Evolutionary conservation across 2,888 invertebrate genomes (phyloP).

Genomic region (Drosophila acutilabella): DNA sequence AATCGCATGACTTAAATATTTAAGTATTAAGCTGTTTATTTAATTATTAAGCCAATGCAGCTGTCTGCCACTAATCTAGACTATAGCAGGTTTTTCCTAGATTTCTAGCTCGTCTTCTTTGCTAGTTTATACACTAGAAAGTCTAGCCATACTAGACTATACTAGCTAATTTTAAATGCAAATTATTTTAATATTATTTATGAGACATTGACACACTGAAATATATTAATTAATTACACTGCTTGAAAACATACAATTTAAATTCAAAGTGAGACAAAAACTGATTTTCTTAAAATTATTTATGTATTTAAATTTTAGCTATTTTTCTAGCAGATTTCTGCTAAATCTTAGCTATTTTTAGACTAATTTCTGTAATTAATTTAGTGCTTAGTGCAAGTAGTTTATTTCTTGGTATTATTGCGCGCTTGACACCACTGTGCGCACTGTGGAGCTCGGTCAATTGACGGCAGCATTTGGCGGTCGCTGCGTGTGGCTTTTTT

Average conservation of each 20-base stretch:
- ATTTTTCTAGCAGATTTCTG: too few relatives aligned
- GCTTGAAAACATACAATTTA: background rate
- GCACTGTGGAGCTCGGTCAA: slow-evolving; percentile 42
- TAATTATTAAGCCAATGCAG: background rate
- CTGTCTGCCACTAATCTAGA: too few relatives aligned
- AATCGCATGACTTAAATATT: background rate
- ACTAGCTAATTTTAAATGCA: background rate
- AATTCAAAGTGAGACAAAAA: too few relatives aligned
- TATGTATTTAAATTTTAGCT: too few relatives aligned
- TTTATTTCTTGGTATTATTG: background rate
- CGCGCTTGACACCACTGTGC: slow-evolving; percentile 43
- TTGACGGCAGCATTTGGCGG: slow-evolving; percentile 46
- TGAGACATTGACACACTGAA: background rate
- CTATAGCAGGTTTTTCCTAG: too few relatives aligned
- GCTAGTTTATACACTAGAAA: too few relatives aligned
- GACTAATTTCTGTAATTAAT: too few relatives aligned
- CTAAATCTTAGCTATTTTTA: too few relatives aligned
- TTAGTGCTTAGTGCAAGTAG: background rate
- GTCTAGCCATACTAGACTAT: too few relatives aligned
- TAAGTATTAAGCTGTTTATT: too few relatives aligned
- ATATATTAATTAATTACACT: background rate
- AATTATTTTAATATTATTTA: background rate
- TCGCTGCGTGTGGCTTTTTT: slow-evolving; percentile 68
- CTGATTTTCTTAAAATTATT: too few relatives aligned
- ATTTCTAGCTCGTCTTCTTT: background rate